Conservation (phyloP, 2,888 invertebrate genomes). For the Tuta absoluta region DNA sequence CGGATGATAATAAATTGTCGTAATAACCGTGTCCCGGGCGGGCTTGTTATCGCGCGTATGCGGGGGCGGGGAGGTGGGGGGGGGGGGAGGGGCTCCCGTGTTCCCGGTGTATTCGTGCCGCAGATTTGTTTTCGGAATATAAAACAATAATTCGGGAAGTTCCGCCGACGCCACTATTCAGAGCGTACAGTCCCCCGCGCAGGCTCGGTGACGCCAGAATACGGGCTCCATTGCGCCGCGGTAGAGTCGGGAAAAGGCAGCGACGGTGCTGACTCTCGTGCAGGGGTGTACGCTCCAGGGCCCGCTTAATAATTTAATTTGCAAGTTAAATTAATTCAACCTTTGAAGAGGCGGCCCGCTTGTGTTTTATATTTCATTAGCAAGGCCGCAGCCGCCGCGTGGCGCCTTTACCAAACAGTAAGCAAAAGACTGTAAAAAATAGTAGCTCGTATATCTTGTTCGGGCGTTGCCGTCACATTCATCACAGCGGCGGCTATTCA, state of each 20-base stretch:
- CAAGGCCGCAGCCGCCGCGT: conserved; percentile 32
- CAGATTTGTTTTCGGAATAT: conserved; percentile 21
- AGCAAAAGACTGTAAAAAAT: conserved; percentile 1
- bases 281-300: conserved; percentile 23
- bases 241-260: background rate
- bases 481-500: conserved; percentile 16
- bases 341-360: conserved; percentile 46
- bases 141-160: conserved; percentile 25
- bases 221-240: background rate
- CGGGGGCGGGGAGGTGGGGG: conserved; percentile 14
- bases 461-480: conserved; percentile 1
- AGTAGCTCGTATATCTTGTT: conserved; percentile 1
- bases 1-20: conserved; percentile 2
- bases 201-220: background rate
- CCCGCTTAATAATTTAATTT: conserved; percentile 58
- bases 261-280: background rate
- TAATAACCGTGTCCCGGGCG: conserved; percentile 24
- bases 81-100: background rate
- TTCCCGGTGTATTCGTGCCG: conserved; percentile 17
- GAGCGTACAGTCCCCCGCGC: conserved; percentile 7
- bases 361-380: conserved; percentile 42
- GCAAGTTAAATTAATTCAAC: conserved; percentile 67
- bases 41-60: conserved; percentile 16
- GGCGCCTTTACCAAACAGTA: background rate
- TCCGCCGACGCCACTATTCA: conserved; percentile 21